Evolutionary conservation across 2,797 vertebrate species (phyloP).

Genomic region (Anableps anableps): DNA sequence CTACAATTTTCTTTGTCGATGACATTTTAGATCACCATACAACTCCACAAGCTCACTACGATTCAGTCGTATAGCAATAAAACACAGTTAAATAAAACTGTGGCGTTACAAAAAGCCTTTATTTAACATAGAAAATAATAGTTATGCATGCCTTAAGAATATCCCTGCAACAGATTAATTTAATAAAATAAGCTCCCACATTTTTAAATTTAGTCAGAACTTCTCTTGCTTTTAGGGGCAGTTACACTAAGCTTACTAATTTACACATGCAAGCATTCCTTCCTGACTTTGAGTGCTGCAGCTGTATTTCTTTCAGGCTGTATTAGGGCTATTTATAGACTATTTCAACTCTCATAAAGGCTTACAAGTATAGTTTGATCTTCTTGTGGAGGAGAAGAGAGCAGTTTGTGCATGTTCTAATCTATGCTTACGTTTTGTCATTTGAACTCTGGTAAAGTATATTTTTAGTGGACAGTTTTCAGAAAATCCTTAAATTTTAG

Average conservation of each 20-base stretch:
- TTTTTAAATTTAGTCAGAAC: not conserved
- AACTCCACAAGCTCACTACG: not conserved
- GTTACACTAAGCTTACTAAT: not conserved
- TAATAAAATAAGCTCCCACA: not conserved
- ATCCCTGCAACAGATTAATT: not conserved
- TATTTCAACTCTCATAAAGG: conserved; percentile 4
- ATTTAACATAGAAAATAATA: not conserved
- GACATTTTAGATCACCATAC: not conserved
- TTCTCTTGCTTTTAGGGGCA: not conserved
- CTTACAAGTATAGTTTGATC: not conserved
- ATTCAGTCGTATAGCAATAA: not conserved
- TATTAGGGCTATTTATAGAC: conserved; percentile 1
- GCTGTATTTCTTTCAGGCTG: conserved; percentile 8
- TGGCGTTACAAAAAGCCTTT: not conserved
- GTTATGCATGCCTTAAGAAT: not conserved
- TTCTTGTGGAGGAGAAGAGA: not conserved
- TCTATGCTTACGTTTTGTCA: not conserved
- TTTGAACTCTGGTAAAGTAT: not conserved
- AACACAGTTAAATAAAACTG: not conserved
- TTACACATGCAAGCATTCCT: not conserved
- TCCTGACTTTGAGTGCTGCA: not conserved
- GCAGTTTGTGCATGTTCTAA: not conserved
- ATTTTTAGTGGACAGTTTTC: not conserved
- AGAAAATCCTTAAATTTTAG: not conserved
- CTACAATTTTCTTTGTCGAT: not conserved